Evolutionary conservation across 2,113 vertebrate genomes (phyloP), one percentile per base, ranked within the genome.

Genomic region (Gnathonemus longibarbis): DNA sequence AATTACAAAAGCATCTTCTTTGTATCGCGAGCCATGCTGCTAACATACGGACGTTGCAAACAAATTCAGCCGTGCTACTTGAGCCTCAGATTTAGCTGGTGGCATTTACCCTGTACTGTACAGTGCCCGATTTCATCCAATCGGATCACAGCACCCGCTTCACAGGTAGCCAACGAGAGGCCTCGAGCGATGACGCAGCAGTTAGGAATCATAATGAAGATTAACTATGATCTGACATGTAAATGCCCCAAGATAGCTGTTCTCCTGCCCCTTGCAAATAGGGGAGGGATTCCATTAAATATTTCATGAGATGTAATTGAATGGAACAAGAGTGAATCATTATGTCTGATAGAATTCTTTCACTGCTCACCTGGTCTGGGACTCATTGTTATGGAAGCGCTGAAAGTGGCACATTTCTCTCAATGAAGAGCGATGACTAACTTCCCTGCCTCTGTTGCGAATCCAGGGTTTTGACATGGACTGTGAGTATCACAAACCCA

Each of bases 261-360:
- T 53, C 27, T 35, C 13, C 17, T n/a, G n/a, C 87, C 52, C 52
- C 6, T 62, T 88, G 56, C 87, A 17, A 50, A 58, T 11, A 24
- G 56, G 17, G 87, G 52, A 88, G 53, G 56, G 56, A 62, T 66
- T 88, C 24, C 35, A 42, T 62, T 62, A 66, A 88, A 66, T 45
- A 42, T 88, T 62, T 62, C 35, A 62, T 42, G 17, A 62, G 35
- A n/a, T 88, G 53, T 88, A 88, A 62, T 62, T 88, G 52, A 88
- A 87, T 53, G 49, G 85, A 87, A 88, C 87, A 9, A 62, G 53
- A 62, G 56, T 45, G 53, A 39, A 62, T 62, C 49, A 31, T 52
- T 50, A 35, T n/a, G 49, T 31, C 27, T 87, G 84, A 87, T 52
- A n/a, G 48, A 50, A 39, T 52, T 50, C 31, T 31, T 53, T 50